Conservation (phyloP, 2,113 vertebrate species). For the Ptyas mucosa region DNA sequence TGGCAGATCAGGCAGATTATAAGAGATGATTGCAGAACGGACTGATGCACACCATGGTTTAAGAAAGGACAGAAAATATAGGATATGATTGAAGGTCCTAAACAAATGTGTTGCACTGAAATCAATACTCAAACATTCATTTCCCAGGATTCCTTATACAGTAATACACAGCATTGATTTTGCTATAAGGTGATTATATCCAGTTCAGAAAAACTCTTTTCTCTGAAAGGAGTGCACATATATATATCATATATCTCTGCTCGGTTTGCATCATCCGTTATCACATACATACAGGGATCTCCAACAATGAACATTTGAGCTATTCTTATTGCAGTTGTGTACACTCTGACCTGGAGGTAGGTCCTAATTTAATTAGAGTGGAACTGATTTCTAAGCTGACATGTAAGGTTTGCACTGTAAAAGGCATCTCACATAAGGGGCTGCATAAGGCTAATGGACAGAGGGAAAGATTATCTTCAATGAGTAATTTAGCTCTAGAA, state of each 20-base stretch:
- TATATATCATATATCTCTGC: background rate
- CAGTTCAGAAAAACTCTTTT: background rate
- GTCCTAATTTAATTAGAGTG: background rate
- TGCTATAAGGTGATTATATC: background rate
- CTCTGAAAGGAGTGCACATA: background rate
- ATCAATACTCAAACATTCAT: background rate
- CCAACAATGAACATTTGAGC: background rate
- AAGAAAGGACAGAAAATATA: background rate
- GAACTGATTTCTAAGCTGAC: background rate
- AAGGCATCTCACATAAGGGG: conserved; percentile 22
- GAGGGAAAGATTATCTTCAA: background rate
- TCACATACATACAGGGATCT: background rate
- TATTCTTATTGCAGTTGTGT: background rate
- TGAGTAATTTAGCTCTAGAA: background rate
- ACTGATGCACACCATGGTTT: background rate
- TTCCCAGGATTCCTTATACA: background rate
- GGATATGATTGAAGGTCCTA: background rate
- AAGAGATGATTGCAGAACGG: background rate
- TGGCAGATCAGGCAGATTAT: background rate
- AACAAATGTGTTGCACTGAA: background rate
- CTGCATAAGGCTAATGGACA: conserved; percentile 22
- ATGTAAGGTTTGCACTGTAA: background rate
- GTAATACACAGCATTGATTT: background rate
- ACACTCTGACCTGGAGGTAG: background rate
- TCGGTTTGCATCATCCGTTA: background rate